Evolutionary conservation across 2,888 invertebrate genomes (phyloP), one percentile per base, ranked within the genome.

Genomic region (Branchipolynoe longqiensis): DNA sequence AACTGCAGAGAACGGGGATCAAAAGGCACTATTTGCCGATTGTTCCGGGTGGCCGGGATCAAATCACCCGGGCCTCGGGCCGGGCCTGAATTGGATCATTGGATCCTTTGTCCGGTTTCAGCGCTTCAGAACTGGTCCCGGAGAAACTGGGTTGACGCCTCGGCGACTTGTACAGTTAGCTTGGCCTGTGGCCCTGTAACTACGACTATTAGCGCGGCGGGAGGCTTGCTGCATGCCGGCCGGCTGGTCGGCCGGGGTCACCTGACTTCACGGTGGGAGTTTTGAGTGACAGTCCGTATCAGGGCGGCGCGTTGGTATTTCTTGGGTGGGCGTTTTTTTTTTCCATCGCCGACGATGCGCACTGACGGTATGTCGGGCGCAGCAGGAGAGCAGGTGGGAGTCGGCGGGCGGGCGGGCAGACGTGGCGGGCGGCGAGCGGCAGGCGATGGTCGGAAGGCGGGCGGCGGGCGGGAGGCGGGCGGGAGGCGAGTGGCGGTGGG

Each of bases 11-110:
- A 69, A n/a, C n/a, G 36, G 22, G 38, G 69, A 69, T 69, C 69
- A 69, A 69, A 69, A 38, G 69, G 38, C 69, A 69, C n/a, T 69
- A 38, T 69, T 69, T 69, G 69, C 69, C 69, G 38, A 69, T 69
- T 69, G 69, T 69, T 25, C 36, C 36, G 33, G 36, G 69, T 38
- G 69, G 69, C 25, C 36, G 69, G 69, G 36, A 69, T 69, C 69
- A 69, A 69, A 33, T 69, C 69, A 69, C 69, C 69, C 4, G 14
- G 33, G 69, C 69, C 69, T 18, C 36, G 18, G 69, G 69, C 36
- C 69, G 38, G 3, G 36, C 0, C 12, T 38, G 69, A 69, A 69
- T 69, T 69, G 69, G 69, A 69, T 69, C 36, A 69, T 69, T 69
- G 69, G 69, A 38, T 1, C 38, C 69, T 69, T 69, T 69, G 69